Conservation (phyloP, 2,113 vertebrate species). For the Bostrychus sinensis region DNA sequence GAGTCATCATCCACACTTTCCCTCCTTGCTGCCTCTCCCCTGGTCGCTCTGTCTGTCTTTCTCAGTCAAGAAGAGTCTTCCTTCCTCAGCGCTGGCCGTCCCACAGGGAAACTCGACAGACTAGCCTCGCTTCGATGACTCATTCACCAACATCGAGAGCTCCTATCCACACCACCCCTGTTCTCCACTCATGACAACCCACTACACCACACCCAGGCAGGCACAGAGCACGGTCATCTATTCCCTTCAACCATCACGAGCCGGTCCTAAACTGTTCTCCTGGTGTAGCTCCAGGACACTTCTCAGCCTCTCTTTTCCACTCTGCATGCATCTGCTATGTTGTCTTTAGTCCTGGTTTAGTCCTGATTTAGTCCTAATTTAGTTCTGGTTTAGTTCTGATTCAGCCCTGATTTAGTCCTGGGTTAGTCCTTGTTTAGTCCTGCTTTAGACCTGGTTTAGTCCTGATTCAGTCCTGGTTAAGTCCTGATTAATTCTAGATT, state of each 20-base stretch:
- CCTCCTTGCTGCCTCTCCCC: constrained; percentile 50
- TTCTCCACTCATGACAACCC: constrained; percentile 54
- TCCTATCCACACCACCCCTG: constrained; percentile 45
- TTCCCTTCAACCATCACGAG: constrained; percentile 14
- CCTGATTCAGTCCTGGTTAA: no score
- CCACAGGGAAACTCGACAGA: constrained; percentile 59
- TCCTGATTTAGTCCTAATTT: neutral
- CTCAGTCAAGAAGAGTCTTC: constrained; percentile 52
- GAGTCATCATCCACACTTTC: constrained; percentile 83
- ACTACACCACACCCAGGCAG: constrained; percentile 67
- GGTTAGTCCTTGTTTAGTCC: no score
- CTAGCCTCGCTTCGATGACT: constrained; percentile 67
- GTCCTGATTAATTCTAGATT: neutral
- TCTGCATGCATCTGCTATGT: no score
- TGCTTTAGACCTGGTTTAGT: no score
- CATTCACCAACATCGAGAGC: constrained; percentile 59
- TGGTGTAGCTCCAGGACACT: neutral
- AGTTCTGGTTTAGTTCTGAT: neutral
- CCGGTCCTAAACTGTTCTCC: no score
- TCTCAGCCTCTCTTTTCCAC: neutral
- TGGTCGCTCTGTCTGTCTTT: constrained; percentile 27
- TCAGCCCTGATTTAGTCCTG: no score
- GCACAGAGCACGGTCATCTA: constrained; percentile 47
- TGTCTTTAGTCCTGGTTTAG: neutral
- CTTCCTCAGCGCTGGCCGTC: constrained; percentile 42